A percentile compares a stretch with the other conserved stretches of the same genome.
Conservation (phyloP, 2,113 vertebrate species). For the Ophiodon elongatus region DNA sequence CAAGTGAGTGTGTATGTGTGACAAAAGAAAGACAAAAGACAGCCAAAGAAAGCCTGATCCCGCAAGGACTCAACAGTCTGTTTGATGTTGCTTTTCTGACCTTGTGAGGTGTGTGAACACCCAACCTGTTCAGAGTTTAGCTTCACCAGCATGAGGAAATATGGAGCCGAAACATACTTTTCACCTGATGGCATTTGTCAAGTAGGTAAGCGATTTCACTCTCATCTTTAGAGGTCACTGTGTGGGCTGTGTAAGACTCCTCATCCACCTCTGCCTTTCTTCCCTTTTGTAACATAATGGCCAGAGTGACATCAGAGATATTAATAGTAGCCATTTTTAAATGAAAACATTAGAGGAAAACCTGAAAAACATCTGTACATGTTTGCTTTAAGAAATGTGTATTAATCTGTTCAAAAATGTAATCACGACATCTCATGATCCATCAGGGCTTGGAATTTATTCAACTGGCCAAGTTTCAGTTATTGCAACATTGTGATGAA, state of each 20-base stretch:
- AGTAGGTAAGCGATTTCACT: constrained; percentile 69
- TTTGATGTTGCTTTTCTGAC: constrained; percentile 84
- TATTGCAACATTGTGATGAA: constrained; percentile 22
- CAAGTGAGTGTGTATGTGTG: constrained; percentile 36
- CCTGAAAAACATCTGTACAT: neutral
- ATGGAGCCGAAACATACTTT: constrained; percentile 71
- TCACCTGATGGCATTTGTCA: constrained; percentile 75
- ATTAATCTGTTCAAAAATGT: neutral
- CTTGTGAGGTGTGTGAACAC: constrained; percentile 76
- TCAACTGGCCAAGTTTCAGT: constrained; percentile 17
- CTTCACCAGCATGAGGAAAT: constrained; percentile 33
- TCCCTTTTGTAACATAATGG: neutral
- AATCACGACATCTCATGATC: constrained; percentile 16
- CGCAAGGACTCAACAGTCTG: constrained; percentile 70
- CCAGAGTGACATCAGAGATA: constrained; percentile 12
- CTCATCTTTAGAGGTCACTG: constrained; percentile 68
- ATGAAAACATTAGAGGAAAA: neutral
- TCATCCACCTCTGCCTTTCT: constrained; percentile 10
- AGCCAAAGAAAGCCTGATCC: constrained; percentile 70
- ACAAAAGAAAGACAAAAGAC: constrained; percentile 59
- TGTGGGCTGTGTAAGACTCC: constrained; percentile 32
- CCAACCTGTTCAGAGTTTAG: constrained; percentile 73
- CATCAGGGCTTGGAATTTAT: constrained; percentile 2
- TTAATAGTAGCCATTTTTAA: constrained; percentile 5
- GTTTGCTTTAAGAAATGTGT: constrained; percentile 29